Conservation (phyloP, 2,797 vertebrate genomes). For the Betta splendens region DNA sequence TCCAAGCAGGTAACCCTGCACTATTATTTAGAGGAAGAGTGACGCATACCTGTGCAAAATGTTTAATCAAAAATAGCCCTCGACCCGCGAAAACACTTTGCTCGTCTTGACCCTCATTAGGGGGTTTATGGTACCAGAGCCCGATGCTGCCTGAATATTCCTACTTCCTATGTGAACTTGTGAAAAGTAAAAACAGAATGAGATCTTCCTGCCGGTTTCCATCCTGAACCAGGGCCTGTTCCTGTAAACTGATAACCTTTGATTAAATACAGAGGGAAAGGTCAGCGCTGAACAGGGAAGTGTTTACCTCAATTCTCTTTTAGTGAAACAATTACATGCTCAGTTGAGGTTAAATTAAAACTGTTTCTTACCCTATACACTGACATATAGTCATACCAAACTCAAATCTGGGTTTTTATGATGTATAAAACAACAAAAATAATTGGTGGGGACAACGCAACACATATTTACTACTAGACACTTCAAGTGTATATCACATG, state of each 20-base stretch:
- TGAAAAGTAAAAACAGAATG: constrained; percentile 21
- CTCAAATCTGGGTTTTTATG: too few species aligned
- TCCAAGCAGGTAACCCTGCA: too few species aligned
- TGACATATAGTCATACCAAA: too few species aligned
- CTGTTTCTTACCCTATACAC: too few species aligned
- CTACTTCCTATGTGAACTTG: constrained; percentile 11
- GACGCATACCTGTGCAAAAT: background rate
- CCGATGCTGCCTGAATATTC: background rate
- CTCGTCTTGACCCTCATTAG: constrained; percentile 24
- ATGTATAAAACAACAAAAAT: too few species aligned
- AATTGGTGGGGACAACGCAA: too few species aligned
- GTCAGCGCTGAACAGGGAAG: constrained; percentile 34
- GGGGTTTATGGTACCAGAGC: constrained; percentile 3
- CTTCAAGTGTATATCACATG: background rate
- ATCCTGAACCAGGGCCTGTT: constrained; percentile 37
- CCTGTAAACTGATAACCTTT: constrained; percentile 66
- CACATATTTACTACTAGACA: too few species aligned
- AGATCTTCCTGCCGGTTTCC: constrained; percentile 43
- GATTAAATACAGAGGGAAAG: constrained; percentile 54
- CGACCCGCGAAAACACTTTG: rapidly evolving
- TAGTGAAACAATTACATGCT: too few species aligned
- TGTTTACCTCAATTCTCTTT: constrained; percentile 26
- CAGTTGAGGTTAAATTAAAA: too few species aligned
- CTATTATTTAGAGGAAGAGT: background rate
- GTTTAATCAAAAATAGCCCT: constrained; percentile 14